These are phyloP conservation scores for Phocoena sinus DNA, from an alignment of 2,113 vertebrate genomes.

Conservation along the genomic window DNA sequence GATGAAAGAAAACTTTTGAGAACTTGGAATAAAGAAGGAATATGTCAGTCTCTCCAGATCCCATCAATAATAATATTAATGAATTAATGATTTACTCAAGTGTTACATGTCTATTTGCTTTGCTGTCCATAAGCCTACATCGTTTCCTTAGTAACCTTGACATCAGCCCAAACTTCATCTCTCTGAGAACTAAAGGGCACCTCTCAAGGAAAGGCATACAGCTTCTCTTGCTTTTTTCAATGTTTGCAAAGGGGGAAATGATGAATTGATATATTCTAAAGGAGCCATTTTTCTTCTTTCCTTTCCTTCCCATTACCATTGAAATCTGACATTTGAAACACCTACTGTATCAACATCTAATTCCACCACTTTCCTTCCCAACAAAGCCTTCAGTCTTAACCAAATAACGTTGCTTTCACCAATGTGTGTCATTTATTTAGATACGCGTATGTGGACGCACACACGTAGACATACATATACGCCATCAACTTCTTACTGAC, in stretches of 20 bases:
- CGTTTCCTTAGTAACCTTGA: constrained; percentile 75
- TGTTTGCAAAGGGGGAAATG: constrained; percentile 77
- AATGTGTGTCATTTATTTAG: not conserved
- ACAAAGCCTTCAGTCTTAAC: constrained; percentile 36
- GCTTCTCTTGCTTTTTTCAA: constrained; percentile 14
- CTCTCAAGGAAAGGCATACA: constrained; percentile 74
- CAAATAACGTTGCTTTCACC: not conserved
- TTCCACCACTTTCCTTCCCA: constrained; percentile 17
- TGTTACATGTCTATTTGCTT: constrained; percentile 78
- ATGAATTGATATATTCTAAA: constrained; percentile 61
- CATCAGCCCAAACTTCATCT: constrained; percentile 66
- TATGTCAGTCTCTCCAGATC: constrained; percentile 64
- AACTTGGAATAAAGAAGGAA: constrained; percentile 71
- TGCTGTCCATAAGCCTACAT: constrained; percentile 47
- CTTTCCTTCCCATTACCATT: constrained; percentile 55
- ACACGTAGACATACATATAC: accelerated
- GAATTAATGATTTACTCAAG: constrained; percentile 83
- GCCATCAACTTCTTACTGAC: not conserved
- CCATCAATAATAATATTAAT: constrained; percentile 72
- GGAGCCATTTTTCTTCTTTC: constrained; percentile 61
- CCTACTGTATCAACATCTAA: not conserved
- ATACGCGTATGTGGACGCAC: accelerated
- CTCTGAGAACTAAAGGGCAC: constrained; percentile 69
- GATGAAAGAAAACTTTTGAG: constrained; percentile 79
- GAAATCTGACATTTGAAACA: constrained; percentile 55